Evolutionary conservation across 2,113 vertebrate genomes (phyloP), one percentile per base, ranked within the genome.

Genomic region (Romanogobio albipinnatus): DNA sequence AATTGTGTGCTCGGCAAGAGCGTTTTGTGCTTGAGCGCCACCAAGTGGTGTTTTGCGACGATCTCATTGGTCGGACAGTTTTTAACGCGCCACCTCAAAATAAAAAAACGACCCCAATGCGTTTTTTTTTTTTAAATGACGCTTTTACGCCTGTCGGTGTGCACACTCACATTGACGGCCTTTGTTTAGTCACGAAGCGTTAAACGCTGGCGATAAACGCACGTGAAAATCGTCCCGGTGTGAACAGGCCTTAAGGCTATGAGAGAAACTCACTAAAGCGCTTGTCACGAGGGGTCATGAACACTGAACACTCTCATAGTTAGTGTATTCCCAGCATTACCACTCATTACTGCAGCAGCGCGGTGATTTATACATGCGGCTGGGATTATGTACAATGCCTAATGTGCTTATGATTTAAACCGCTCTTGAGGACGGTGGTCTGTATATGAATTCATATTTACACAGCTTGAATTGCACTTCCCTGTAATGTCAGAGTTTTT

Each of bases 401-500:
- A 80, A 85, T 85, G 84, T 74, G 77, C 76, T 85, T 85, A 47
- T 58, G 76, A 79, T 85, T 80, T 84, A 84, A 84, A 22, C 84
- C 24, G 49, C 84, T 78, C 84, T 49, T 26, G 84, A 85, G 84
- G 70, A 29, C 76, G n/a, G 15, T 15, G 24, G 36, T 73, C 84
- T 61, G 64, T 79, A 80, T 79, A 80, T 73, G 77, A 74, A 85
- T 85, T 81, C 84, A 62, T 85, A 85, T 85, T 85, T 85, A 81
- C 84, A 85, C 77, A 85, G 84, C 76, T 85, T 85, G 84, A 43
- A 49, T 47, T 81, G 76, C 64, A 64, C 76, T 85, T 81, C 17
- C 51, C 76, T 39, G 66, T 62, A 61, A 59, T 26, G 75, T 79
- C 82, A 29, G 36, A 84, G 47, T 68, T 79, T 73, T 79, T 80